Evolutionary conservation across 2,888 invertebrate genomes (phyloP), one percentile per base, ranked within the genome.

Genomic region (Perizoma flavofasciatum): DNA sequence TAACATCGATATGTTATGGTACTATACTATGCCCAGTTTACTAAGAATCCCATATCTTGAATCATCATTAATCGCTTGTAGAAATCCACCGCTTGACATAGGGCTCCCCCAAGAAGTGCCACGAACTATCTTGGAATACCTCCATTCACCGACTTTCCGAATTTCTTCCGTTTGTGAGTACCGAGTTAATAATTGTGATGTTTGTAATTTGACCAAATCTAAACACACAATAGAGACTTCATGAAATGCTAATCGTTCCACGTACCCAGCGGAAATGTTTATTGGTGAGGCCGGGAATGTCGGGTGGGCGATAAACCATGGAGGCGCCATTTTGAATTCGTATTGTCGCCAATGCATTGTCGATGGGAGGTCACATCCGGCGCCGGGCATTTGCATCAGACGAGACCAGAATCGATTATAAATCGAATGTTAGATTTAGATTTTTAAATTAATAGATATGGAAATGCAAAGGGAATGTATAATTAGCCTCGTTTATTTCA

Each of bases 291-390:
- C 76, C 78, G 69, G 75, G 73, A 74, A 77, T 75, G 78, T 73
- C 75, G 50, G 75, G 76, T 74, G 76, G 72, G 81, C 77, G 79
- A 86, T 88, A 88, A 85, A 84, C 74, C 77, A 77, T 70, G 66
- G 75, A 83, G 88, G 89, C 92, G 91, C 92, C 92, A 89, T 91
- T 83, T 89, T 88, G 89, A 78, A 86, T 86, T 78, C 70, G 78
- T 80, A 83, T 85, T 85, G 86, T 84, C 84, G 80, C 78, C 82
- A 79, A 82, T 82, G 83, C 83, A 81, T 79, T 84, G 86, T 82
- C 79, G 72, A 80, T 88, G 91, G 89, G 89, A 86, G 91, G 91
- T 90, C 82, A 74, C 79, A 84, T 90, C 91, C 91, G 91, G 92
- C 92, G 92, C 91, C 91, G 84, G 81, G 71, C 88, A 90, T 91